These are phyloP conservation scores for Brevimyrus niger DNA, from an alignment of 2,113 vertebrate species.

Conservation along the genomic window DNA sequence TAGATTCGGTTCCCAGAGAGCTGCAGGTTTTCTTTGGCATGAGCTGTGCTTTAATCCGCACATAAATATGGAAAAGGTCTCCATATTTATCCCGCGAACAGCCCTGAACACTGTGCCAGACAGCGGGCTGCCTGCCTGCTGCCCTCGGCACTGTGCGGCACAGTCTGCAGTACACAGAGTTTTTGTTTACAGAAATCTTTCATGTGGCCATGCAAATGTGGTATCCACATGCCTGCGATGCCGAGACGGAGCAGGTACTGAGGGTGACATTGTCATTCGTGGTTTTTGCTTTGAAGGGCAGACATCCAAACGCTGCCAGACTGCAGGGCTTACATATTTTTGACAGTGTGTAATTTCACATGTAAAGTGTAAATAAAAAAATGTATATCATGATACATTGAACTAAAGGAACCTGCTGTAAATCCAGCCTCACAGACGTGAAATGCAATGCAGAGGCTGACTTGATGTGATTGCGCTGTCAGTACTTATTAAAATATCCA, in stretches of 20 bases:
- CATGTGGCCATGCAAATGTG: neutral
- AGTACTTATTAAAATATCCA: slow-evolving; percentile 3
- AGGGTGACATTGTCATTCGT: neutral
- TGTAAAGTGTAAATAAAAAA: neutral
- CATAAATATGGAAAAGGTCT: slow-evolving; percentile 38
- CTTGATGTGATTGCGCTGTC: neutral
- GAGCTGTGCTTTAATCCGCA: slow-evolving; percentile 31
- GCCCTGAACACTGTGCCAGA: slow-evolving; percentile 24
- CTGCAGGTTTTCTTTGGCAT: slow-evolving; percentile 57
- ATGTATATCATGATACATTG: neutral
- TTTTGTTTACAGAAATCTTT: neutral
- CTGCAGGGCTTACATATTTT: neutral
- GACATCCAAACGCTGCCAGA: neutral
- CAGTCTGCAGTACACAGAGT: neutral
- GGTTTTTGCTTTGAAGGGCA: neutral
- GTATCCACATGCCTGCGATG: neutral
- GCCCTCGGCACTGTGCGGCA: neutral
- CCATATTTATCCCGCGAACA: slow-evolving; percentile 44
- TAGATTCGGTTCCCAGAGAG: slow-evolving; percentile 47
- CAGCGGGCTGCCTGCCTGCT: neutral
- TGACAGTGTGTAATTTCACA: neutral
- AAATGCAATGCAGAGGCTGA: neutral
- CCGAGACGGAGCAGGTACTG: neutral
- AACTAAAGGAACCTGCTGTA: neutral
- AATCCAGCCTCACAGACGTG: slow-evolving; percentile 7